These are phyloP conservation scores for Tolypeutes matacus DNA, from an alignment of 2,797 vertebrate genomes.

Conservation along the genomic window DNA sequence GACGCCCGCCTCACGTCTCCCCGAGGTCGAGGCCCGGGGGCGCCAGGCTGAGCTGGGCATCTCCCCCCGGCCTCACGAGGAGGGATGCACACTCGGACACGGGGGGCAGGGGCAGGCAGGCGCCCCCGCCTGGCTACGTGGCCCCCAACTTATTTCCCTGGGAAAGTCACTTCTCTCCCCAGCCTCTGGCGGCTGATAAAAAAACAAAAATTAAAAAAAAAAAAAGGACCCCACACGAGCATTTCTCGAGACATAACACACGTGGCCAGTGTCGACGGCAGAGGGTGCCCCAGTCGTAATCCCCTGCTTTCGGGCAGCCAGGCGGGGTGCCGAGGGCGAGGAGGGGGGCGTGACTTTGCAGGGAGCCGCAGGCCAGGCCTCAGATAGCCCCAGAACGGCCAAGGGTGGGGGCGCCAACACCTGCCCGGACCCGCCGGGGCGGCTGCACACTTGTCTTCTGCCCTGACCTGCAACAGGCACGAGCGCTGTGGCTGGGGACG, in stretches of 20 bases:
- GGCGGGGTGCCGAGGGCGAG: neutral
- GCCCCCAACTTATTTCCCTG: neutral
- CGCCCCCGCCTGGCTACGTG: neutral
- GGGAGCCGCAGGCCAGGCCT: neutral
- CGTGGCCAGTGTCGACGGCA: accelerated
- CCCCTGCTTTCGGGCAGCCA: accelerated
- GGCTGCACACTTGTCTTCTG: neutral
- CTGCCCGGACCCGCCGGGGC: slow-evolving; percentile 23
- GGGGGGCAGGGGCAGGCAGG: too few relatives aligned
- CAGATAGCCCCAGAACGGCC: too few relatives aligned
- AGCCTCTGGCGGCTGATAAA: neutral
- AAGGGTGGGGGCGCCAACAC: neutral
- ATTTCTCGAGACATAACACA: neutral
- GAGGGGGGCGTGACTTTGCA: neutral
- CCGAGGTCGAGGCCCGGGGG: neutral
- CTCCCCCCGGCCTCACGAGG: too few relatives aligned
- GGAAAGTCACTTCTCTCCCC: neutral
- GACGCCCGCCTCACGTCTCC: neutral
- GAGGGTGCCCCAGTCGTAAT: neutral
- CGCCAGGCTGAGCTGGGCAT: too few relatives aligned
- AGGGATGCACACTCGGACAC: too few relatives aligned
- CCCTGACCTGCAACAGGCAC: neutral
- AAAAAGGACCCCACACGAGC: neutral
- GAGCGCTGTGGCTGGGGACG: neutral
- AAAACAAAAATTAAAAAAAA: neutral